Percentiles rank a stretch among this genome's conserved stretches.
These are phyloP conservation scores for Mohoua ochrocephala DNA, from an alignment of 2,113 vertebrate species.

Conservation along the genomic window DNA sequence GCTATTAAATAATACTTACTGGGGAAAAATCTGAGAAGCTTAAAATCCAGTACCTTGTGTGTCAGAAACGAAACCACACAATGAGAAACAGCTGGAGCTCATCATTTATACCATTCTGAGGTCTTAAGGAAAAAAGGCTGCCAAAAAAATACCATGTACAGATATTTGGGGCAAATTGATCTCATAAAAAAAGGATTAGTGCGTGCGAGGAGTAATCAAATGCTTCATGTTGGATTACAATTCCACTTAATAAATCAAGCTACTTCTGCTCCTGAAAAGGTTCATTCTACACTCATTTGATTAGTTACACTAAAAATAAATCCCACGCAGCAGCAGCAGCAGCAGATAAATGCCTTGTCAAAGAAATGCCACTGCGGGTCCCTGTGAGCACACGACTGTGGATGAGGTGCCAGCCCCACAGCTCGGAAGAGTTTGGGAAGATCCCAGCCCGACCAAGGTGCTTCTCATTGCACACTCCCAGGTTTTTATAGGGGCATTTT, in stretches of 20 bases:
- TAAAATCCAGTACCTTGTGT: constrained; percentile 21
- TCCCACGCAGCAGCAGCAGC: not conserved
- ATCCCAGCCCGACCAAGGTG: not conserved
- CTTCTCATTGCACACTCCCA: not conserved
- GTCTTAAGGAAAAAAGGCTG: constrained; percentile 30
- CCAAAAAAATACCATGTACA: constrained; percentile 20
- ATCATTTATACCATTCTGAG: constrained; percentile 33
- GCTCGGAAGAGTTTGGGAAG: not conserved
- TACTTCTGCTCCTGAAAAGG: constrained; percentile 5
- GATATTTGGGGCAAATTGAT: constrained; percentile 24
- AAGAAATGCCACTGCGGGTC: not conserved
- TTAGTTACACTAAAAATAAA: constrained; percentile 30
- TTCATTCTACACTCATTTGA: not conserved
- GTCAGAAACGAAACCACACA: constrained; percentile 1
- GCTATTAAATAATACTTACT: constrained; percentile 42
- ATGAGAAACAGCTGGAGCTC: constrained; percentile 32
- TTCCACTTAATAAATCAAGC: constrained; percentile 50
- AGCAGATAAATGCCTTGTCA: not conserved
- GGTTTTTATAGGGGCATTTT: accelerated
- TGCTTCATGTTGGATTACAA: constrained; percentile 38
- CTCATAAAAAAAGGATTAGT: constrained; percentile 52
- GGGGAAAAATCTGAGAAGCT: not conserved
- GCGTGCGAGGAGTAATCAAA: constrained; percentile 15
- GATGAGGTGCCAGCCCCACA: not conserved
- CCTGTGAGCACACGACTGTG: accelerated